phyloP scores from a whole-genome alignment of 2,113 vertebrate species.

The Phainopepla nitens region DNA sequence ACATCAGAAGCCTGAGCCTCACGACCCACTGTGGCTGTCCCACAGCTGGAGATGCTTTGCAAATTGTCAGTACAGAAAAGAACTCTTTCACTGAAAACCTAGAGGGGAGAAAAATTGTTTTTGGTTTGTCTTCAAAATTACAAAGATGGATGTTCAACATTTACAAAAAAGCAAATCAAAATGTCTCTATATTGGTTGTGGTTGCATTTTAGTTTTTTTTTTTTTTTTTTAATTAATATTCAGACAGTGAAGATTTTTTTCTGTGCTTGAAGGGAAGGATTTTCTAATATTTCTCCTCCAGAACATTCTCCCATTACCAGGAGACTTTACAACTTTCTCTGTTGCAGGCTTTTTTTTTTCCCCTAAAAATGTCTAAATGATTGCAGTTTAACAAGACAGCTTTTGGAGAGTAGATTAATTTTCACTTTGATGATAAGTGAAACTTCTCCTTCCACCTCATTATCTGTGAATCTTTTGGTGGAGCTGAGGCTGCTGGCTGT shows the following conservation, averaged over 20 bases:
- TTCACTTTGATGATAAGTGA: neutral
- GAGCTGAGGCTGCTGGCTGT: neutral
- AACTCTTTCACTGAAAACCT: neutral
- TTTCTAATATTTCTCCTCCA: neutral
- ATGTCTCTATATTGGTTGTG: neutral
- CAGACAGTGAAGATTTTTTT: neutral
- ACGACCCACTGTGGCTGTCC: neutral
- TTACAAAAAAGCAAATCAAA: neutral
- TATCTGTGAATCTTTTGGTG: neutral
- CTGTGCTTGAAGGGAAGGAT: fast-evolving
- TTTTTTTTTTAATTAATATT: neutral
- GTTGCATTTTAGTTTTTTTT: neutral
- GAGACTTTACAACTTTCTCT: neutral
- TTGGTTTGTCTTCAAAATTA: neutral
- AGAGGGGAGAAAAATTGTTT: neutral
- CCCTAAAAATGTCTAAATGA: neutral
- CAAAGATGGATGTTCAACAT: fast-evolving
- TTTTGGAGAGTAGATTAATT: neutral
- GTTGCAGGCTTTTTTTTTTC: neutral
- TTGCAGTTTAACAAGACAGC: neutral
- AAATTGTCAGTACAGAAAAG: neutral
- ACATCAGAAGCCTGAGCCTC: neutral
- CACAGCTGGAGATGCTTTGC: neutral
- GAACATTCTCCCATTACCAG: neutral
- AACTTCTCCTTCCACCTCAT: neutral